phyloP scores from a whole-genome alignment of 2,797 vertebrate species.

The Catharus ustulatus region DNA sequence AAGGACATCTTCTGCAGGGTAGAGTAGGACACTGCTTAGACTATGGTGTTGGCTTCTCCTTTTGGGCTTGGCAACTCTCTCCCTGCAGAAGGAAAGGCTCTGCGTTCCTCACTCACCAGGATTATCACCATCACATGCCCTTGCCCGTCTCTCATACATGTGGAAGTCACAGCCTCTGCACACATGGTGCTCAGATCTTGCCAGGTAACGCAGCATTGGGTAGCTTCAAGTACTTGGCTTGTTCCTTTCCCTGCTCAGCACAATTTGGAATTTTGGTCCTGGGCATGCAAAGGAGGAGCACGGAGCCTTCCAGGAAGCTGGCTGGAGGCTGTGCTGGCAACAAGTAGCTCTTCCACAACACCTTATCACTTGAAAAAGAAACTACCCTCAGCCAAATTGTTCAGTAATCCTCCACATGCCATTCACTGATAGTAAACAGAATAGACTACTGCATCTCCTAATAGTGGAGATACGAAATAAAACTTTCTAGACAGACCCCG shows the following conservation, averaged over 20 bases:
- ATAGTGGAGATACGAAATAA: not conserved
- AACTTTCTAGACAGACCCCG: not conserved
- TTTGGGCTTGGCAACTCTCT: not conserved
- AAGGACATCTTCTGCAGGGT: not conserved
- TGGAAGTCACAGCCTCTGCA: not conserved
- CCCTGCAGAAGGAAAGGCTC: not conserved
- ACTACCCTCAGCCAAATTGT: not conserved
- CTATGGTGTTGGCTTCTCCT: not conserved
- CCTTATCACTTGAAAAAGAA: not conserved
- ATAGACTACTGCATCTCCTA: not conserved
- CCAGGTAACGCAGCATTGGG: not conserved
- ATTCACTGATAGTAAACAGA: not conserved
- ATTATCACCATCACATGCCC: accelerated
- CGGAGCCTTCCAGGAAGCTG: not conserved
- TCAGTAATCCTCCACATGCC: not conserved
- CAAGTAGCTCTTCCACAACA: not conserved
- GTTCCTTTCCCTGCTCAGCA: not conserved
- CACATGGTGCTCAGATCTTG: accelerated
- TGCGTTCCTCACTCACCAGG: not conserved
- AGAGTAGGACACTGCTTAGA: not conserved
- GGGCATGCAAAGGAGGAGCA: not conserved
- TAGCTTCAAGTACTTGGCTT: not conserved
- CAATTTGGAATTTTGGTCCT: not conserved
- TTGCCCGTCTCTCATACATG: not conserved
- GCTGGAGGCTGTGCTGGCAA: not conserved